Percentiles rank a stretch among this genome's conserved stretches.
phyloP scores from a whole-genome alignment of 2,113 vertebrate genomes.

The Rhinolophus ferrumequinum region DNA sequence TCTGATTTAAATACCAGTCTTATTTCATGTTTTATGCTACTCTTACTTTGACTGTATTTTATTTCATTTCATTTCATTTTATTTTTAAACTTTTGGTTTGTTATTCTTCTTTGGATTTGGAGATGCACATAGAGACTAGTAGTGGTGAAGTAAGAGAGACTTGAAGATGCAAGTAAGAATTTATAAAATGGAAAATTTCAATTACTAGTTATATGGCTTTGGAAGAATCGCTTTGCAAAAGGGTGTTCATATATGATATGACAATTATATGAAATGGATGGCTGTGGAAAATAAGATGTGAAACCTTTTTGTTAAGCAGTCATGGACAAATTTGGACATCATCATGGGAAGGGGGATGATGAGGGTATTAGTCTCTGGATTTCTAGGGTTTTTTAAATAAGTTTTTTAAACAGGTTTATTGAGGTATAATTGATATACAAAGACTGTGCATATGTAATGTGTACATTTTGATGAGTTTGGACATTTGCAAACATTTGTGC shows the following conservation, averaged over 20 bases:
- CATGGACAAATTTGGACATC: neutral
- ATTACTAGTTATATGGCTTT: neutral
- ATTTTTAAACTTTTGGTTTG: neutral
- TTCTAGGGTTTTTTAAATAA: neutral
- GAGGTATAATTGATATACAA: neutral
- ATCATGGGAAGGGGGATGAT: neutral
- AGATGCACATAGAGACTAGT: neutral
- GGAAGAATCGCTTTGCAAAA: neutral
- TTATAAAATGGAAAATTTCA: neutral
- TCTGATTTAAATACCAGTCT: neutral
- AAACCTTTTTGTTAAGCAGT: neutral
- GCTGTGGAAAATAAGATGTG: neutral
- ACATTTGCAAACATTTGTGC: neutral
- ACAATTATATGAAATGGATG: neutral
- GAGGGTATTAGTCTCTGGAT: neutral
- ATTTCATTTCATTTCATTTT: neutral
- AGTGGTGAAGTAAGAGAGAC: neutral
- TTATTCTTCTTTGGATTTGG: neutral
- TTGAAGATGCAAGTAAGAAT: neutral
- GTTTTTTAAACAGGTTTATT: neutral
- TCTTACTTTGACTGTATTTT: neutral
- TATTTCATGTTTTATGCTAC: neutral
- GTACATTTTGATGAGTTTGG: neutral
- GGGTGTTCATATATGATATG: neutral
- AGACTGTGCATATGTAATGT: neutral